These are phyloP conservation scores for Tichodroma muraria DNA, from an alignment of 2,113 vertebrate genomes.

Conservation along the genomic window DNA sequence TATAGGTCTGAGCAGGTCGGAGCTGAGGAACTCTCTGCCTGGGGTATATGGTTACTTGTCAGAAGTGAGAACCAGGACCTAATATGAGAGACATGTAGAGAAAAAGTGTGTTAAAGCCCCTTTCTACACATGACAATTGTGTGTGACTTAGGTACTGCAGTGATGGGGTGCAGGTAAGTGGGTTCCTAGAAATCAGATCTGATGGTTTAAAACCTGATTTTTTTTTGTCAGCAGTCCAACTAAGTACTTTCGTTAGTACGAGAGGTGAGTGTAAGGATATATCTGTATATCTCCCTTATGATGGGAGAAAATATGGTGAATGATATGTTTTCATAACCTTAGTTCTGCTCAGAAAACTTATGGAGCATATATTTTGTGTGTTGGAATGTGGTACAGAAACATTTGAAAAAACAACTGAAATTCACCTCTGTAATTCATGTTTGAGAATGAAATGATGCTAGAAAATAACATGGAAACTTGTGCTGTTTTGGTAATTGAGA, in stretches of 20 bases:
- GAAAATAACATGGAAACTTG: background rate
- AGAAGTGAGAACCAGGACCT: accelerated
- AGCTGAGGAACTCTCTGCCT: background rate
- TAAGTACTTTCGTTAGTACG: background rate
- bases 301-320: background rate
- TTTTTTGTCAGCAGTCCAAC: background rate
- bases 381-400: background rate
- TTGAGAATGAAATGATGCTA: background rate
- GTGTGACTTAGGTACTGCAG: background rate
- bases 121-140: background rate
- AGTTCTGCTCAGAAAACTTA: background rate
- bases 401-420: background rate
- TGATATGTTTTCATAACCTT: background rate
- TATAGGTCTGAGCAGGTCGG: background rate
- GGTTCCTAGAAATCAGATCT: background rate
- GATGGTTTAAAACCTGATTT: background rate
- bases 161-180: background rate
- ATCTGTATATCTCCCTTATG: background rate
- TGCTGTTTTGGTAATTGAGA: background rate
- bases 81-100: background rate
- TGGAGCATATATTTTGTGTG: background rate
- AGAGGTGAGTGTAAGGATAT: background rate
- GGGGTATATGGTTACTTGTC: background rate
- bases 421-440: background rate
- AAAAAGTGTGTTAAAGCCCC: background rate